Percentiles rank a stretch among this genome's conserved stretches.
These are phyloP conservation scores for Petrocephalus sullivani DNA, from an alignment of 2,797 vertebrate species.

Conservation along the genomic window DNA sequence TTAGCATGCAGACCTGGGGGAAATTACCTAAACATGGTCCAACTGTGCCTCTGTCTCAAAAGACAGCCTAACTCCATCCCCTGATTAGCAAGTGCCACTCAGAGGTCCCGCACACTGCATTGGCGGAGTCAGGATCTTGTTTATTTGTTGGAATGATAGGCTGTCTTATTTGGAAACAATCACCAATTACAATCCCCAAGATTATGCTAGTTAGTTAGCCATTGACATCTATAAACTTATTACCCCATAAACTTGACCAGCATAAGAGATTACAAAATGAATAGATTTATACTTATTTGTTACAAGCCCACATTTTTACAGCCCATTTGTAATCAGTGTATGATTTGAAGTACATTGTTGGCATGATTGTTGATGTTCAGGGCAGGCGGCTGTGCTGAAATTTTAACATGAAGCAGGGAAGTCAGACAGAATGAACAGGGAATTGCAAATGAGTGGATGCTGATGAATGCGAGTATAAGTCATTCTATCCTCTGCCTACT, in stretches of 20 bases:
- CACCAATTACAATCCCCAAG: background rate
- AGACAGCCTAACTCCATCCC: background rate
- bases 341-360: background rate
- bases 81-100: background rate
- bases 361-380: background rate
- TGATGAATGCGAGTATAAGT: background rate
- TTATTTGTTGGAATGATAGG: background rate
- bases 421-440: background rate
- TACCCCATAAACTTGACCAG: background rate
- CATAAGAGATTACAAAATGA: background rate
- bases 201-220: background rate
- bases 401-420: background rate
- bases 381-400: background rate
- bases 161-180: background rate
- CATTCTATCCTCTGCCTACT: background rate
- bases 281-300: background rate
- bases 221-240: background rate
- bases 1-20: background rate
- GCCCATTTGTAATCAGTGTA: background rate
- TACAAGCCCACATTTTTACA: background rate
- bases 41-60: background rate
- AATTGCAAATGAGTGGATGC: background rate
- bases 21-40: slow-evolving; percentile 14
- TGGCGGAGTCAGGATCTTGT: background rate
- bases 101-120: background rate